Evolutionary conservation across 2,113 vertebrate genomes (phyloP).

Genomic region (Cygnus atratus): DNA sequence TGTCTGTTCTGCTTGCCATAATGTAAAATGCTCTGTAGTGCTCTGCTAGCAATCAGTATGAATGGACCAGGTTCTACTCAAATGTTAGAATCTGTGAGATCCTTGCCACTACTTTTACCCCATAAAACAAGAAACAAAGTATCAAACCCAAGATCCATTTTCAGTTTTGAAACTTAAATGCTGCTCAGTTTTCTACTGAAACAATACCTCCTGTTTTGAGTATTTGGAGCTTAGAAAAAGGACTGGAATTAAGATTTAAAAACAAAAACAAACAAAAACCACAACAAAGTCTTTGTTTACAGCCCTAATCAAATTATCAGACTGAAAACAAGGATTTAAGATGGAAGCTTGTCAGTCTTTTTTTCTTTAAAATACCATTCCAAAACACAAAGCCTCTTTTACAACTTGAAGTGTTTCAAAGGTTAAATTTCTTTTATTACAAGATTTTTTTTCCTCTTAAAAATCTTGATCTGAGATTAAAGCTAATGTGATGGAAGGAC

Average conservation of each 20-base stretch:
- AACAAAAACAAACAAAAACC: not conserved
- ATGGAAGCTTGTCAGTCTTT: not conserved
- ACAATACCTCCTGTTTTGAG: not conserved
- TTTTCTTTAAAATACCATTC: not conserved
- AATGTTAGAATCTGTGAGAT: not conserved
- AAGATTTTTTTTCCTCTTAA: not conserved
- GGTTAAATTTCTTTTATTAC: not conserved
- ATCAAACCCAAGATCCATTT: not conserved
- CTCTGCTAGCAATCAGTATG: not conserved
- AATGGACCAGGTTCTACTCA: not conserved
- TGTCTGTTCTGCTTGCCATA: not conserved
- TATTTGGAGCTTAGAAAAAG: not conserved
- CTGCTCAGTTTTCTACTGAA: not conserved
- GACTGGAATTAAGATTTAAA: not conserved
- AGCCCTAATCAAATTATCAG: not conserved
- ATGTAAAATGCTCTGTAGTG: not conserved
- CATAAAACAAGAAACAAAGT: not conserved
- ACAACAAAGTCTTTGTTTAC: not conserved
- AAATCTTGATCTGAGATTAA: not conserved
- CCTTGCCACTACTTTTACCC: not conserved
- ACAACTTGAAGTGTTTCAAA: not conserved
- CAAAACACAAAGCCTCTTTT: not conserved
- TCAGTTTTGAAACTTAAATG: not conserved
- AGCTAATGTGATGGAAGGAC: not conserved
- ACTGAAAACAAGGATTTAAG: not conserved